phyloP scores from a whole-genome alignment of 2,797 vertebrate species.

The Syndactyla subalaris region DNA sequence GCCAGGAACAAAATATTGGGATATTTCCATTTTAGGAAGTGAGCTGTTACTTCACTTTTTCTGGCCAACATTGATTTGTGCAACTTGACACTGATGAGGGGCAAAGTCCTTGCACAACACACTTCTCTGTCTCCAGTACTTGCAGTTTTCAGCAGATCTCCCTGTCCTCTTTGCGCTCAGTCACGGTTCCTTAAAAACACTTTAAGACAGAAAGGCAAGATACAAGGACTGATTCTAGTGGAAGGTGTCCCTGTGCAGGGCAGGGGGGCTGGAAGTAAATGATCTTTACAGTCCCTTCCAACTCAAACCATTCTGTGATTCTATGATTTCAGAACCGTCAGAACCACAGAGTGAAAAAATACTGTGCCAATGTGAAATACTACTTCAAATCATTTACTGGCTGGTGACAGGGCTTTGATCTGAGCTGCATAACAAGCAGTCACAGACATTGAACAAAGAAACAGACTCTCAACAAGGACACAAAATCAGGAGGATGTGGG shows the following conservation, averaged over 20 bases:
- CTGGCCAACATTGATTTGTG: neutral
- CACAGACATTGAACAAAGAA: neutral
- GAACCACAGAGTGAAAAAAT: neutral
- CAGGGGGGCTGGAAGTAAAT: neutral
- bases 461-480: neutral
- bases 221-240: neutral
- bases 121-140: neutral
- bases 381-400: neutral
- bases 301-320: neutral
- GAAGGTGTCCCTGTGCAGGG: neutral
- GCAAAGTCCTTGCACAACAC: neutral
- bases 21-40: slow-evolving; percentile 28
- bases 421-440: neutral
- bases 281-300: neutral
- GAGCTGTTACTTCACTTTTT: neutral
- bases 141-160: neutral
- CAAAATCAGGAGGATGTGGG: neutral
- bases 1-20: neutral
- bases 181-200: neutral
- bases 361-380: neutral
- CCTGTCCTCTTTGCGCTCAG: neutral
- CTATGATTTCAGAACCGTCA: neutral
- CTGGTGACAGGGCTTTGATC: neutral
- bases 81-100: neutral
- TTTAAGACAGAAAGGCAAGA: neutral